These are phyloP conservation scores for Callochromis pleurospilus DNA, from an alignment of 2,113 vertebrate species.

Conservation along the genomic window DNA sequence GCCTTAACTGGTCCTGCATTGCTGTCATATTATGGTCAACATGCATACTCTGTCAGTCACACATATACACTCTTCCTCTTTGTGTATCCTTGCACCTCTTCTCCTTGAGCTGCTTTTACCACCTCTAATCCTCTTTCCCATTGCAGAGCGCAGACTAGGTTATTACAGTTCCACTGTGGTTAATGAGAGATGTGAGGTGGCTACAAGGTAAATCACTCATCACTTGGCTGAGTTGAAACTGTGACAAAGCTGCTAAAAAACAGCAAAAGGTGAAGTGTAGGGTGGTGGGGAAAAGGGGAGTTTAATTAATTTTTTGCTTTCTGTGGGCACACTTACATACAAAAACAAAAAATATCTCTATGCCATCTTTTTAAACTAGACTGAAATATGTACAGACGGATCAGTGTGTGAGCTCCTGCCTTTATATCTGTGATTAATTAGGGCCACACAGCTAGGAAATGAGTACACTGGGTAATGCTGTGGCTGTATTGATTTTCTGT, in stretches of 20 bases:
- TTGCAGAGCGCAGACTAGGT: background rate
- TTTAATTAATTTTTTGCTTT: background rate
- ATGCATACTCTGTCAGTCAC: background rate
- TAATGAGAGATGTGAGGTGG: slow-evolving; percentile 35
- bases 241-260: background rate
- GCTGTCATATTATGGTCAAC: slow-evolving; percentile 1
- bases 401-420: background rate
- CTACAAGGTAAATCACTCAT: slow-evolving; percentile 41
- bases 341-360: background rate
- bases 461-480: slow-evolving; percentile 21
- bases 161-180: background rate
- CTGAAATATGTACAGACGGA: background rate
- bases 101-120: background rate
- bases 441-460: slow-evolving; percentile 27
- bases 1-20: slow-evolving; percentile 3
- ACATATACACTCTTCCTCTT: background rate
- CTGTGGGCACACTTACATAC: background rate
- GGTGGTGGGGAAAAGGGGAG: background rate
- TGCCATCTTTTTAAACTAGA: background rate
- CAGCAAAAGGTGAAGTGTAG: background rate
- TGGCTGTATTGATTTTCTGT: slow-evolving; percentile 52
- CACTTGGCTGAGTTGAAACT: background rate
- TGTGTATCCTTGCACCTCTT: background rate
- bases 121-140: background rate
- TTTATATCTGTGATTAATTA: slow-evolving; percentile 39